Evolutionary conservation across 2,113 vertebrate genomes (phyloP), one percentile per base, ranked within the genome.

Genomic region (Neogobius melanostomus): DNA sequence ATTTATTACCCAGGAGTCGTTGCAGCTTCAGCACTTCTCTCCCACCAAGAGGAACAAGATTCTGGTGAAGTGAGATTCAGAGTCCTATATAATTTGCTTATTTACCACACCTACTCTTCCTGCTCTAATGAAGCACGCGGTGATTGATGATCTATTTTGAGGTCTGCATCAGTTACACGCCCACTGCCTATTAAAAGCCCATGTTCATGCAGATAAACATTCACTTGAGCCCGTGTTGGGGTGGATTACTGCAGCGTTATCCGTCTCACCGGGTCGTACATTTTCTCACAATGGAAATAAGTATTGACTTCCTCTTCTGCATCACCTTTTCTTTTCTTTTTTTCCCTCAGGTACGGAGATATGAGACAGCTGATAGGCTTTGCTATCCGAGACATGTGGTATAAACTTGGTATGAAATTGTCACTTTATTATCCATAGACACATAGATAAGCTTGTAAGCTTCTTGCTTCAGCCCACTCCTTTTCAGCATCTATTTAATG

Each of bases 351-450:
- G 76, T 98, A 98, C 0, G 96, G 96, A 71, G 97, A 99, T 75
- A 99, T 99, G 98, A 94, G 98, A 64, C 84, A 94, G 61, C 93
- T 96, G 72, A 96, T 98, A 81, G 97, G 98, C 60, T 99, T 99
- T 82, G 94, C 96, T 43, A 98, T 98, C 74, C 95, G 96, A 14
- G 97, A 99, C 78, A 98, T 98, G 90, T 99, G 98, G 98, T 99
- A 97, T 91, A 96, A 97, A 88, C 94, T 99, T 11, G 96, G 96
- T 98, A 90, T 93, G 94, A 47, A 73, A 61, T 60, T 64, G 10
- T 10, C 9, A 47, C 11, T 61, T 48, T 16, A 16, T n/a, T 45
- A 10, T 11, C 10, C 10, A 47, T 4, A 11, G 6, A 11, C n/a
- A n/a, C n/a, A n/a, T 8, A 7, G 6, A 47, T 36, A 21, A 21